phyloP scores from a whole-genome alignment of 2,113 vertebrate species.

The Sinocyclocheilus grahami region DNA sequence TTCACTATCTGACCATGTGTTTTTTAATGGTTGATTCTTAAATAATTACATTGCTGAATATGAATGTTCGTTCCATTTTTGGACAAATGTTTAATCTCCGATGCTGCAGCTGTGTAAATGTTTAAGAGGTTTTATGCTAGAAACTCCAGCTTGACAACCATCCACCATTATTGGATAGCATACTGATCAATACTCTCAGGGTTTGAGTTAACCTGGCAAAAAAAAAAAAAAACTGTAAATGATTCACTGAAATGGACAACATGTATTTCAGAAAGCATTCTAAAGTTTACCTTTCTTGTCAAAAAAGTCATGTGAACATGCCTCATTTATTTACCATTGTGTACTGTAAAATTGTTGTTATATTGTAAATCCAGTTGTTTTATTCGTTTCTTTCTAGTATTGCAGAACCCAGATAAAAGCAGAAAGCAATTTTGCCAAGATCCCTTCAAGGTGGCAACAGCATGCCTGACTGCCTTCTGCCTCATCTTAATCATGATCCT shows the following conservation, averaged over 20 bases:
- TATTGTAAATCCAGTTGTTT: not conserved
- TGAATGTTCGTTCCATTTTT: not conserved
- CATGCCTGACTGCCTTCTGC: conserved; percentile 31
- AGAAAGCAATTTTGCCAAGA: not conserved
- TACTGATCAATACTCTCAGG: not conserved
- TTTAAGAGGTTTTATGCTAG: not conserved
- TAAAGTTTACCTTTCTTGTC: not conserved
- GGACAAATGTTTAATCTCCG: not conserved
- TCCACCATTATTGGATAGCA: not conserved
- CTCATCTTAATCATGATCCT: conserved; percentile 38
- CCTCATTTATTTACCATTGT: not conserved
- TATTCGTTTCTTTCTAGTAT: not conserved
- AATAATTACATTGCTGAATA: not conserved
- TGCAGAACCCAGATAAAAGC: not conserved
- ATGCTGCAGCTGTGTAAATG: not conserved
- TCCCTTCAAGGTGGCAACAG: conserved; percentile 32
- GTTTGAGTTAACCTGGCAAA: not conserved
- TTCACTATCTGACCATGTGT: not conserved
- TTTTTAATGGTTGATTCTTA: not conserved
- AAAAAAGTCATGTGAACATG: not conserved
- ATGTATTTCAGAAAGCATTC: not conserved
- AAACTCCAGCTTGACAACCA: not conserved
- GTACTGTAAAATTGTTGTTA: not conserved
- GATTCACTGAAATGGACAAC: not conserved
- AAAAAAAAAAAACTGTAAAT: not conserved